Base-by-base conservation (phyloP, 1,140 invertebrate genomes). In the Pseudoatta argentina region DNA sequence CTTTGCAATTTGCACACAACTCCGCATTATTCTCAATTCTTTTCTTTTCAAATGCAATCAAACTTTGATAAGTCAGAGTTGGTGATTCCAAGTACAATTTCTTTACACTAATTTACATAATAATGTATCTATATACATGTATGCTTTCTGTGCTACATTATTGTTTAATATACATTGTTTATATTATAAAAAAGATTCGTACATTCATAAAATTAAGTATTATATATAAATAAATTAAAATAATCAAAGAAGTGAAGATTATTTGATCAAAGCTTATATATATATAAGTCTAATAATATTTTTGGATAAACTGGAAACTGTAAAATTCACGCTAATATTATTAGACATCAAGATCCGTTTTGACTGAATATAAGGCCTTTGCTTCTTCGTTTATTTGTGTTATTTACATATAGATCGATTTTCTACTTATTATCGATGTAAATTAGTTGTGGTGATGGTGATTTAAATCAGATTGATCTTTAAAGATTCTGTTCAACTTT, bases 1-100 rank as follows among this genome's bases (percentile, higher is more conserved):
- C 55, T 63, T 83, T 51, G 27, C n/a, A 6, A 55, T 48, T 59
- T 75, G 14, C 44, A 75, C 69, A 75, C 30, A 61, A 75, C 14
- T 61, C 27, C 18, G 67, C 18, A 73, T 34, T 14, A 61, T 34
- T 73, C 55, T 75, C 55, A 59, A 73, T 34, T 75, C 39, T 34
- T 61, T n/a, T 64, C 27, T 75, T 30, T 30, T 63, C 55, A 51
- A 48, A 61, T 44, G 69, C 55, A 48, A 61, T 30, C 12, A 73
- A 48, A 59, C 55, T 30, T 44, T 12, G 5, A 30, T 30, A 30
- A 48, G 18, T n/a, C 30, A 73, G 53, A 59, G 34, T 57, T 73
- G 69, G 55, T 75, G 57, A 48, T 63, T 83, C 39, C 39, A 16
- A 16, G 48, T 51, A 27, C 30, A 24, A 24, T 30, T 21, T 48